Percentiles rank a stretch among this genome's conserved stretches.
phyloP scores from a whole-genome alignment of 2,888 invertebrate species.

The Scaptomyza tumidula region DNA sequence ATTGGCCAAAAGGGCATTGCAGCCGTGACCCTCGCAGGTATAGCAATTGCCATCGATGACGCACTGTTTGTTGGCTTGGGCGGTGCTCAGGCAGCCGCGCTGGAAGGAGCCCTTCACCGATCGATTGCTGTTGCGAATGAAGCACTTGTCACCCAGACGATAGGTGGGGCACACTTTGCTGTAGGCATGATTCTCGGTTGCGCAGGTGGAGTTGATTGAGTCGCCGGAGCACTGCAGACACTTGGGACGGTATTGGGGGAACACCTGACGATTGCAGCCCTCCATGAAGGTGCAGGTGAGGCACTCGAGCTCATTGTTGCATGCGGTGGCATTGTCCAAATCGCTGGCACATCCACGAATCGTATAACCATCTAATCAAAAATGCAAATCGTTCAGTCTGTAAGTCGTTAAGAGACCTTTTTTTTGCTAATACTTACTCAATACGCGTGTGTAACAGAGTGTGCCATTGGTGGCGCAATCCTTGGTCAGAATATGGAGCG shows the following conservation, averaged over 20 bases:
- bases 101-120: constrained; percentile 71
- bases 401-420: not conserved
- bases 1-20: constrained; percentile 74
- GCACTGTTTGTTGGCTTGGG: constrained; percentile 73
- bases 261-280: constrained; percentile 81
- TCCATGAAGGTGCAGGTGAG: constrained; percentile 71
- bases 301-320: constrained; percentile 81
- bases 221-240: constrained; percentile 81
- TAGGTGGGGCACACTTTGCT: constrained; percentile 77
- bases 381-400: not conserved
- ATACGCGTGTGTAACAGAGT: constrained; percentile 75
- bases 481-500: constrained; percentile 73
- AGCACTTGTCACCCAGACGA: constrained; percentile 80
- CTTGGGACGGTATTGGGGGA: constrained; percentile 76
- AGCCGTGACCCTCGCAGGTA: constrained; percentile 81
- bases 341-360: constrained; percentile 81
- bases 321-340: constrained; percentile 73
- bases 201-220: constrained; percentile 73
- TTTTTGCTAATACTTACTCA: constrained; percentile 53
- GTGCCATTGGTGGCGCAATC: constrained; percentile 70
- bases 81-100: constrained; percentile 81
- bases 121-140: constrained; percentile 75
- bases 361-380: constrained; percentile 74
- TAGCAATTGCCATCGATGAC: constrained; percentile 72
- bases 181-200: constrained; percentile 63